Base-by-base conservation (phyloP, 1,140 invertebrate genomes). In the Drosophila funebris region DNA sequence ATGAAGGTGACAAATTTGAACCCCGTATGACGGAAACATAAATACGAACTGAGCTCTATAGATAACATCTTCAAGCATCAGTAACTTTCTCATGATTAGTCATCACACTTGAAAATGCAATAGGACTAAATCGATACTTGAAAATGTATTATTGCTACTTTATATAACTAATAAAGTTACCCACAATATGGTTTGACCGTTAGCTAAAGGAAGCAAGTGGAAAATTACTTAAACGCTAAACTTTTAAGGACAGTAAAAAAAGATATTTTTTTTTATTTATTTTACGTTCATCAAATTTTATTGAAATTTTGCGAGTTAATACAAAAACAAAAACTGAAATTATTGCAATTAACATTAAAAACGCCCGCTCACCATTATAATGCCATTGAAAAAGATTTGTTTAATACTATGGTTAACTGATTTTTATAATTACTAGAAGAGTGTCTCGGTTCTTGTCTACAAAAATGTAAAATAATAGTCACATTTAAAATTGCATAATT, bases 391-490 rank as follows among this genome's bases (percentile, higher is more conserved):
- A 85, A 75, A 75, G 44, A 56, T 75, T 84, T 81, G 44, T 84
- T 85, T 81, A 85, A 85, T 87, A 81, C 82, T 85, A 85, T 81
- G 81, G 77, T 87, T 85, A 87, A 85, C 81, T 87, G 82, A 85
- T 87, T 85, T 85, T 78, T 78, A 85, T 78, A 85, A 78, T 63
- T 87, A 78, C 69, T 85, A 72, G 68, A 75, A 87, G 76, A 77
- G 79, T 81, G 69, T 85, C 64, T 85, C 81, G 61, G 74, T 61
- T 85, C 36, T 74, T 81, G 73, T 64, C 82, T 85, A 85, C 82
- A 85, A 85, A 87, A 85, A 78, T 87, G 82, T 85, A 87, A 85
- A 85, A 85, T 81, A 78, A 85, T 78, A 85, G 74, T 81, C 82
- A 85, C 82, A 72, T 85, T 85, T 81, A 85, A 87, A 85, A 85